Evolutionary conservation across 2,113 vertebrate species (phyloP).

Genomic region (Mus pahari): DNA sequence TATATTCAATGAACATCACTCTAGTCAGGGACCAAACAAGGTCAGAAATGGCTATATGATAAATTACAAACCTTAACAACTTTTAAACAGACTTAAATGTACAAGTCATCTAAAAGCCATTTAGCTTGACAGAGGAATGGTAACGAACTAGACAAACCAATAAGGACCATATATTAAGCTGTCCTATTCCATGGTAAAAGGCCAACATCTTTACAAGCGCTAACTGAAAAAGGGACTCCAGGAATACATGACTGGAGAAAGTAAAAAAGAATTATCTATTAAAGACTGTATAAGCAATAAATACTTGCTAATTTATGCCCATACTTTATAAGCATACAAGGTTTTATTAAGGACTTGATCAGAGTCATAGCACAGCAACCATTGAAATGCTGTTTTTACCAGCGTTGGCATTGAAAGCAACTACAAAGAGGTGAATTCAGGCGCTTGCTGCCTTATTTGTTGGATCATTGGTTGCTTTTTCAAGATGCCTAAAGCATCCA

Average conservation of each 20-base stretch:
- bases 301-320: background rate
- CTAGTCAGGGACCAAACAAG: constrained; percentile 46
- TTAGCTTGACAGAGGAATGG: constrained; percentile 57
- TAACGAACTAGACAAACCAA: constrained; percentile 47
- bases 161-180: background rate
- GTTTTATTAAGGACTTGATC: constrained; percentile 22
- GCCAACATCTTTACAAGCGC: background rate
- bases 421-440: background rate
- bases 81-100: constrained; percentile 66
- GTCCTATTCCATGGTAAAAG: background rate
- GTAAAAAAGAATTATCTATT: constrained; percentile 12
- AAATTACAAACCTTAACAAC: constrained; percentile 64
- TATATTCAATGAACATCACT: constrained; percentile 55
- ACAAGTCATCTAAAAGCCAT: constrained; percentile 68
- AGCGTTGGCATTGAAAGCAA: background rate
- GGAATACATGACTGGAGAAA: background rate
- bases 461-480: background rate
- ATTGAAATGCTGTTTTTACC: background rate
- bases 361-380: background rate
- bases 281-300: background rate
- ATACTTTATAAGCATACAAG: background rate
- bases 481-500: background rate
- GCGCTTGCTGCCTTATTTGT: background rate
- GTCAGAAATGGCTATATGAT: constrained; percentile 62
- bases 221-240: background rate